Percentiles rank a stretch among this genome's conserved stretches.
Conservation (phyloP, 2,888 invertebrate genomes). For the Lamellibrachia satsuma region DNA sequence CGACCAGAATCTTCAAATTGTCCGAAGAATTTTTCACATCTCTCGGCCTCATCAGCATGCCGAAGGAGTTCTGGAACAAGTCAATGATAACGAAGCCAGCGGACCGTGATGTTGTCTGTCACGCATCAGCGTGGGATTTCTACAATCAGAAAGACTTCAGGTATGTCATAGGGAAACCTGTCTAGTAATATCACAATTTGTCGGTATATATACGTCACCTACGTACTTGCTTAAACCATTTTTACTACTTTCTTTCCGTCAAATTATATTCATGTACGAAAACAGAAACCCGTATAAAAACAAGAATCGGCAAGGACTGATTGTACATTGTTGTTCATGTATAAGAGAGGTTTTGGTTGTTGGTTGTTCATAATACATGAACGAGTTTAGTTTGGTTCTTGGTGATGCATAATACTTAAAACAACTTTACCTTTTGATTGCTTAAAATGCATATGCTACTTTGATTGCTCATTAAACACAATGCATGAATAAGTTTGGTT, state of each 20-base stretch:
- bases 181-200: not conserved
- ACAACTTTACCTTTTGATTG: too few relatives aligned
- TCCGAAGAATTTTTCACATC: constrained; percentile 61
- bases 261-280: too few relatives aligned
- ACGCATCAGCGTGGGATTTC: constrained; percentile 63
- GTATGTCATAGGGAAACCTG: constrained; percentile 54
- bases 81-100: constrained; percentile 81
- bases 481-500: too few relatives aligned
- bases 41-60: constrained; percentile 75
- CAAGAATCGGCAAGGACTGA: too few relatives aligned
- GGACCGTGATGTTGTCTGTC: constrained; percentile 67
- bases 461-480: too few relatives aligned
- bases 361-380: too few relatives aligned
- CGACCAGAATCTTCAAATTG: constrained; percentile 38
- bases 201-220: not conserved
- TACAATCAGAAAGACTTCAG: constrained; percentile 86
- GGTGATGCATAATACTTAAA: too few relatives aligned
- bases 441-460: too few relatives aligned
- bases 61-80: constrained; percentile 84
- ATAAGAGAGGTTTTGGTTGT: too few relatives aligned
- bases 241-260: not conserved
- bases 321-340: too few relatives aligned
- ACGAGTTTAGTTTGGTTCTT: too few relatives aligned
- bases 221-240: not conserved
- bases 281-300: too few relatives aligned